Evolutionary conservation across 1,140 invertebrate genomes (phyloP).

Genomic region (Drosophila ohnishii): DNA sequence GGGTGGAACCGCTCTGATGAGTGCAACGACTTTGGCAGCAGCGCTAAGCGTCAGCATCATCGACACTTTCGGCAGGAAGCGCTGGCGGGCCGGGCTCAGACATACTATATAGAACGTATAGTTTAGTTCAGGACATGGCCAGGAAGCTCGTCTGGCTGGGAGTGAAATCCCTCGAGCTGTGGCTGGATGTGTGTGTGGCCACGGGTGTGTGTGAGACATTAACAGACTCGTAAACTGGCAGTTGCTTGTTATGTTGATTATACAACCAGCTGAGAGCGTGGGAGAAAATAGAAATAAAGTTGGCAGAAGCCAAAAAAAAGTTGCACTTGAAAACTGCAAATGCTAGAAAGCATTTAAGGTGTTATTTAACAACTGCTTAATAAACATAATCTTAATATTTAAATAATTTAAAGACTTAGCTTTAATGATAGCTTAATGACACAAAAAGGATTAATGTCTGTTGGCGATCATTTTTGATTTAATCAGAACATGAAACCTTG

Average conservation of each 20-base stretch:
- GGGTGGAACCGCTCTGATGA: constrained; percentile 54
- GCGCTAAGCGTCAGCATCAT: constrained; percentile 60
- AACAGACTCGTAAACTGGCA: constrained; percentile 78
- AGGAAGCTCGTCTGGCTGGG: constrained; percentile 72
- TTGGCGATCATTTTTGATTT: not conserved
- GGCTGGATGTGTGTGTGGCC: not conserved
- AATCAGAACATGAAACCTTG: rapidly evolving
- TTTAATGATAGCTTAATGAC: not conserved
- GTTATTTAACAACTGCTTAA: not conserved
- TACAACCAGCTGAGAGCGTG: constrained; percentile 44
- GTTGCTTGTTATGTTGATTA: constrained; percentile 81
- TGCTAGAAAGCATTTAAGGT: constrained; percentile 8
- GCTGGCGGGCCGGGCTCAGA: constrained; percentile 61
- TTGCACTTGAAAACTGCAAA: constrained; percentile 47
- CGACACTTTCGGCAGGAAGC: constrained; percentile 74
- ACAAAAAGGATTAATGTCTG: not conserved
- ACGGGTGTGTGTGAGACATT: constrained; percentile 58
- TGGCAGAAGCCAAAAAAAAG: constrained; percentile 21
- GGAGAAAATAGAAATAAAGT: constrained; percentile 56
- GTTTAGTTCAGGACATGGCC: constrained; percentile 54
- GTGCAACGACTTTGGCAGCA: constrained; percentile 75
- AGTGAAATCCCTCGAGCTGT: constrained; percentile 40
- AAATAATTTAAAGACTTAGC: not conserved
- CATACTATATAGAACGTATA: constrained; percentile 37
- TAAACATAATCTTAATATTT: not conserved